phyloP scores from a whole-genome alignment of 1,140 invertebrate species.

The Potamilus streckersoni region DNA sequence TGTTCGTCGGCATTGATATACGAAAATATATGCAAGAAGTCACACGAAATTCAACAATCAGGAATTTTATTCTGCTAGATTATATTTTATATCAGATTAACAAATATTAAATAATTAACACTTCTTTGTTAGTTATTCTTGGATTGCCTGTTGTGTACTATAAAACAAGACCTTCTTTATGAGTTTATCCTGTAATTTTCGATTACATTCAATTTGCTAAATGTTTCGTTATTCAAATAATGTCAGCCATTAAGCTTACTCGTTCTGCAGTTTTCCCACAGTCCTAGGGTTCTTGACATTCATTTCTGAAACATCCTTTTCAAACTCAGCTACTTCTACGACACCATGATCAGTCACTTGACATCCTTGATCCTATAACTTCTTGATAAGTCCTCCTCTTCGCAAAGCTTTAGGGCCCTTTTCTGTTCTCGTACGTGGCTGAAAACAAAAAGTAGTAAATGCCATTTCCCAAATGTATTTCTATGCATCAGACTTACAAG shows the following conservation, averaged over 20 bases:
- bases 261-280: constrained; percentile 37
- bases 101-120: too few species aligned
- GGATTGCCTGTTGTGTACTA: too few species aligned
- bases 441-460: not conserved
- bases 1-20: too few species aligned
- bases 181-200: too few species aligned
- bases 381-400: constrained; percentile 13
- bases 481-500: too few species aligned
- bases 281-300: constrained; percentile 40
- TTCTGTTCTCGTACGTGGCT: constrained; percentile 25
- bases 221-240: not conserved
- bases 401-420: constrained; percentile 21
- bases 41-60: too few species aligned
- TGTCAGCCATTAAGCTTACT: constrained; percentile 18
- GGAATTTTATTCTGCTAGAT: too few species aligned
- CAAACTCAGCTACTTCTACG: constrained; percentile 31
- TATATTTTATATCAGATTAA: too few species aligned
- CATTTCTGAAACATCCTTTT: constrained; percentile 28
- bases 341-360: constrained; percentile 45
- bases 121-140: too few species aligned
- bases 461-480: too few species aligned
- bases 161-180: too few species aligned
- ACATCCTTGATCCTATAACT: constrained; percentile 13
- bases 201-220: not conserved
- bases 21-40: too few species aligned